Conservation (phyloP, 2,797 vertebrate genomes). For the Tiaroga cobitis region DNA sequence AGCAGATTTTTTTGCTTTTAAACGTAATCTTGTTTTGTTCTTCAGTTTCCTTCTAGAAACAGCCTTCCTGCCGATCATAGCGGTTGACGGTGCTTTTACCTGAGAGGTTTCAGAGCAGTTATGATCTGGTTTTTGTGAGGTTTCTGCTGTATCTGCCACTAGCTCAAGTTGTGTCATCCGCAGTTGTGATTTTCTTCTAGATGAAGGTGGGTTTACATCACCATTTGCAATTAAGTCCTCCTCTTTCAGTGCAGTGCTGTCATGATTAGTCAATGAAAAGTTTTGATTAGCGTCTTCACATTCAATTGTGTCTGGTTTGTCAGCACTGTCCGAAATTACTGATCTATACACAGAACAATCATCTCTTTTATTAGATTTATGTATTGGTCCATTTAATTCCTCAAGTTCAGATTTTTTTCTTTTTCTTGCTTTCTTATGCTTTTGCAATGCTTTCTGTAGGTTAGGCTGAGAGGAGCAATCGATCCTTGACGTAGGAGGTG, state of each 20-base stretch:
- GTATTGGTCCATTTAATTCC: background rate
- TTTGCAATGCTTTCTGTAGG: slow-evolving; percentile 11
- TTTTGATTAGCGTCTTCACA: background rate
- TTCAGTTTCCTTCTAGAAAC: slow-evolving; percentile 27
- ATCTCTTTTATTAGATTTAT: slow-evolving; percentile 3
- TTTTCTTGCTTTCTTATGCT: slow-evolving; percentile 32
- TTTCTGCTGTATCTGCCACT: background rate
- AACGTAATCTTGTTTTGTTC: slow-evolving; percentile 19
- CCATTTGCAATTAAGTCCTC: background rate
- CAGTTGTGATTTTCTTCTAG: background rate
- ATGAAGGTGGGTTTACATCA: background rate
- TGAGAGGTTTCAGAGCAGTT: slow-evolving; percentile 1
- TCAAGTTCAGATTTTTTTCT: slow-evolving; percentile 25
- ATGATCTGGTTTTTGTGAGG: background rate
- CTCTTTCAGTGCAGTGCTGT: background rate
- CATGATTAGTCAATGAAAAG: background rate
- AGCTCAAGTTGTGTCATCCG: background rate
- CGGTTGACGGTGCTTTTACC: background rate
- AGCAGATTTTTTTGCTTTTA: slow-evolving; percentile 9
- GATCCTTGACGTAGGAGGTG: background rate
- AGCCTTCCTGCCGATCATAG: background rate
- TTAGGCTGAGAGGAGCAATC: background rate
- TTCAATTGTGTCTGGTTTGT: background rate
- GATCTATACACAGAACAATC: background rate
- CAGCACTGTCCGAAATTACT: background rate